Conservation (phyloP, 2,113 vertebrate genomes). For the Gracilinanus agilis region DNA sequence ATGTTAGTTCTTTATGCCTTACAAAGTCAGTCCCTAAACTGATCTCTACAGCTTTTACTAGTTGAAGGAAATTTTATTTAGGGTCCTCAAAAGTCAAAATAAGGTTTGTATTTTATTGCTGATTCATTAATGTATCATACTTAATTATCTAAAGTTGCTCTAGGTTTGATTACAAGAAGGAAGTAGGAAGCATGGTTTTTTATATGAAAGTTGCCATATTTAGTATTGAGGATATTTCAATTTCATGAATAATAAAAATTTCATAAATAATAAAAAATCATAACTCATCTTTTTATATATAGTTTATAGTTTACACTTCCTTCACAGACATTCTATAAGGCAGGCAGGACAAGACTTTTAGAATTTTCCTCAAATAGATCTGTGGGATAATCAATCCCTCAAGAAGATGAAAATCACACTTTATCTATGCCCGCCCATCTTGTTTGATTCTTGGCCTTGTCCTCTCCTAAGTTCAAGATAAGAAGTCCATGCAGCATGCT, state of each 20-base stretch:
- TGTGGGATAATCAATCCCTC: background rate
- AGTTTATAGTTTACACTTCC: background rate
- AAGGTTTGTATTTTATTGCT: slow-evolving; percentile 19
- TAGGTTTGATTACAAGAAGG: background rate
- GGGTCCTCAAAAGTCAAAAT: slow-evolving; percentile 33
- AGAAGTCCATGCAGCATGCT: background rate
- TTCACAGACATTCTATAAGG: background rate
- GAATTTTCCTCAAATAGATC: background rate
- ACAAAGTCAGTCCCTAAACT: background rate
- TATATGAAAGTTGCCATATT: background rate
- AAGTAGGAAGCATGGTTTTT: background rate
- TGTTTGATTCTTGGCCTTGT: background rate
- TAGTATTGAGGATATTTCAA: background rate
- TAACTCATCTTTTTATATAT: background rate
- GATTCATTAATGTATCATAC: slow-evolving; percentile 4
- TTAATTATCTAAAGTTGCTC: slow-evolving; percentile 59
- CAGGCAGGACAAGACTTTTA: background rate
- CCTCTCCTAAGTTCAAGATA: background rate
- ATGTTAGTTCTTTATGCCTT: background rate
- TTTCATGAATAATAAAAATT: background rate
- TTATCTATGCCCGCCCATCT: background rate
- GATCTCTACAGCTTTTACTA: background rate
- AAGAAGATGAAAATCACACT: background rate
- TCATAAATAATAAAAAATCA: background rate
- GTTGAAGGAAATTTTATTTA: slow-evolving; percentile 35